Percentiles rank a stretch among this genome's conserved stretches.
Conservation (phyloP, 2,888 invertebrate species). For the Eristalinus aeneus region DNA sequence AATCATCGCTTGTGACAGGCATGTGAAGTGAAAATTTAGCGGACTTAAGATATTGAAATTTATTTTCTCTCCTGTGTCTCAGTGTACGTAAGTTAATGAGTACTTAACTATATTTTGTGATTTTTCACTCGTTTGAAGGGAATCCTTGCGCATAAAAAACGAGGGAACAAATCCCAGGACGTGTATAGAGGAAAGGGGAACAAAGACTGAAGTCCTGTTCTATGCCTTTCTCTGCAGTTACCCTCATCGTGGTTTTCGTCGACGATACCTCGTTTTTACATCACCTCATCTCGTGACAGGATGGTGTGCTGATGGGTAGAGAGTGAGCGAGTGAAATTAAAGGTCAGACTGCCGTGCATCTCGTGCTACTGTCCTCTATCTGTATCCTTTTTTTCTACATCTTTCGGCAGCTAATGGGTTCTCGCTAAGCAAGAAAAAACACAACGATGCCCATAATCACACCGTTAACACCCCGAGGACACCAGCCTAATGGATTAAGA, state of each 20-base stretch:
- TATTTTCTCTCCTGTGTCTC: constrained; percentile 63
- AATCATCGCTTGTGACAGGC: not conserved
- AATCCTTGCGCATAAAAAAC: constrained; percentile 1
- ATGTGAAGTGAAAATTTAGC: constrained; percentile 48
- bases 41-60: constrained; percentile 65
- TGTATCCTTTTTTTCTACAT: not conserved
- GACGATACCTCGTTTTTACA: not conserved
- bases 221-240: not conserved
- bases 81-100: constrained; percentile 64
- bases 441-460: constrained; percentile 37
- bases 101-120: constrained; percentile 50
- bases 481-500: constrained; percentile 61
- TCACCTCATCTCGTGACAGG: constrained; percentile 5
- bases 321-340: constrained; percentile 20
- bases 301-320: not conserved
- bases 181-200: not conserved
- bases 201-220: not conserved
- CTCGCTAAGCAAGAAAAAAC: not conserved
- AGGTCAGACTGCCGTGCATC: constrained; percentile 41
- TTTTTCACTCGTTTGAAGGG: not conserved
- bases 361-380: constrained; percentile 46
- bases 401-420: constrained; percentile 22
- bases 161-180: not conserved
- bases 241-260: not conserved
- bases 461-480: constrained; percentile 38